Base-by-base conservation (phyloP, 1,140 invertebrate genomes). In the Drosophila rufa region DNA sequence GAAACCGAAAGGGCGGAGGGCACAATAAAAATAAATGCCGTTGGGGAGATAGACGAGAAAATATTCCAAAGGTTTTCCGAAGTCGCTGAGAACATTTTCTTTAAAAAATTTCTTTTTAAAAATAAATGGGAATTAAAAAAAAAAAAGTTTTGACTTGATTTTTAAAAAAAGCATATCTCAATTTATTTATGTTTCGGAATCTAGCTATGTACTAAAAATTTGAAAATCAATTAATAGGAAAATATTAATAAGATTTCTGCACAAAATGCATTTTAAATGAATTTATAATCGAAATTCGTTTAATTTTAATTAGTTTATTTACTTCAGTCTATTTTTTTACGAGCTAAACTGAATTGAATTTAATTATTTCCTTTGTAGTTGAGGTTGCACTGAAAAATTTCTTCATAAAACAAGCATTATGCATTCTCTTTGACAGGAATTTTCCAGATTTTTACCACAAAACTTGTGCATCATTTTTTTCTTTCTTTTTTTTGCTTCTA, bases 21-120 rank as follows among this genome's bases (percentile, higher is more conserved):
- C 47, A 15, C 47, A 36, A 25, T 22, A 62, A 33, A 61, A 65
- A 36, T 42, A 45, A 60, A 46, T 62, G 27, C 58, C 38, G n/a
- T 69, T 36, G 43, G 22, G 68, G 40, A 62, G 45, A 57, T 22
- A 42, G 30, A 56, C 1, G 14, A 4, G n/a, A 14, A 50, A 43
- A 46, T 45, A 33, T 17, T 8, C 19, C 1, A n/a, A 19, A 25
- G 1, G 1, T 7, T 6, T n/a, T 56, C 9, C 1, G 3, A n/a
- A 25, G 25, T 25, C n/a, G 15, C 3, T 25, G 2, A 51, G 2
- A 19, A 33, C 22, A 33, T 15, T 15, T 45, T 45, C 3, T 19
- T 19, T 0, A 19, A 19, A 19, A 19, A 19, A 1, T 19, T 22
- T 22, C 9, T 1, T 1, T 33, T 47, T n/a, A 12, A 15, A 48